These are phyloP conservation scores for Melozone crissalis DNA, from an alignment of 2,113 vertebrate species.

Conservation along the genomic window DNA sequence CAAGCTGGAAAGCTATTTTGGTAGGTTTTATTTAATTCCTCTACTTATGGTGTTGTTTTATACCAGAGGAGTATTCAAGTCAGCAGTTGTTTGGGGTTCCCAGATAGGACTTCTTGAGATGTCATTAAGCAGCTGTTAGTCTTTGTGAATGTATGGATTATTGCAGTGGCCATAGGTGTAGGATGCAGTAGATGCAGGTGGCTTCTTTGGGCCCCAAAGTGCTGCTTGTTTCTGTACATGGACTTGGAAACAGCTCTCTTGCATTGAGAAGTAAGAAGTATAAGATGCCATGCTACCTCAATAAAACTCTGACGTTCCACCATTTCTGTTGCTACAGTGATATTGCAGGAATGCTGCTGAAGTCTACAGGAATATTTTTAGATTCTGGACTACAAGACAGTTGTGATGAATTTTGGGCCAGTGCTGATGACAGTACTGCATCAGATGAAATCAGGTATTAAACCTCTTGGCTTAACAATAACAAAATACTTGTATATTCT, in stretches of 20 bases:
- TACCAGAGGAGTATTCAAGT: not conserved
- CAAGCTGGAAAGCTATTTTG: conserved; percentile 98
- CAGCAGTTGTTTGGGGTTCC: not conserved
- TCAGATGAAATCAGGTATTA: conserved; percentile 94
- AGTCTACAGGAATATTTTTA: conserved; percentile 95
- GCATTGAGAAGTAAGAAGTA: not conserved
- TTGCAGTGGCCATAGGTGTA: not conserved
- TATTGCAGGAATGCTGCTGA: conserved; percentile 95
- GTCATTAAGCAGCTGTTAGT: not conserved
- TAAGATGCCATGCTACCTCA: not conserved
- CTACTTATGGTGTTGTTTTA: not conserved
- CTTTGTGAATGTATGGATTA: not conserved
- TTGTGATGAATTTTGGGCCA: conserved; percentile 91
- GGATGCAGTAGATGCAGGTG: not conserved
- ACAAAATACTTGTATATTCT: not conserved
- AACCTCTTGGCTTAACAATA: not conserved
- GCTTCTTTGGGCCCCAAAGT: not conserved
- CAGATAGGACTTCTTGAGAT: not conserved
- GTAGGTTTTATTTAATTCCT: conserved; percentile 67
- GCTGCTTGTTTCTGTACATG: not conserved
- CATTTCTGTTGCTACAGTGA: conserved; percentile 78
- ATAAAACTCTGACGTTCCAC: not conserved
- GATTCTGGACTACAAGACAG: conserved; percentile 90
- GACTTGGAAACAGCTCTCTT: not conserved
- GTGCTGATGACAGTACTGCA: conserved; percentile 87